Conservation (phyloP, 2,888 invertebrate genomes). For the Spodoptera exigua region DNA sequence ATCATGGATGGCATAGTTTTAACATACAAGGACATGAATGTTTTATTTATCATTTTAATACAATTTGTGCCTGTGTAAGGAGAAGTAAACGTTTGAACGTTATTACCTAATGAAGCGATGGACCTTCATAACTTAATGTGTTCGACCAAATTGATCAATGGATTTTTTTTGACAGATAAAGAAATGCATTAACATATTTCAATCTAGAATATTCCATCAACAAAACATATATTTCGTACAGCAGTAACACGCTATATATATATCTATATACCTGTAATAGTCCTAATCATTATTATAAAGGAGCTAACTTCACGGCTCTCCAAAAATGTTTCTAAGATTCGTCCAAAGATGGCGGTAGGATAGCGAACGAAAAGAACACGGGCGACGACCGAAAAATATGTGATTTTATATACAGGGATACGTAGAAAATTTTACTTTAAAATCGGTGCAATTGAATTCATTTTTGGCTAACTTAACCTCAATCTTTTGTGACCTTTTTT, state of each 20-base stretch:
- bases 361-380: slow-evolving; percentile 30
- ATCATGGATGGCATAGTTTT: slow-evolving; percentile 1
- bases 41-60: slow-evolving; percentile 18
- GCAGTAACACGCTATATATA: slow-evolving; percentile 1
- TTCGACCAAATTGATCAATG: slow-evolving; percentile 30
- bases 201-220: neutral
- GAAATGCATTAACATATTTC: neutral
- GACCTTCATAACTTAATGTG: slow-evolving; percentile 6
- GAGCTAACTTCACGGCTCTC: slow-evolving; percentile 48
- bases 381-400: slow-evolving; percentile 16
- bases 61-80: slow-evolving; percentile 9
- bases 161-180: slow-evolving; percentile 1
- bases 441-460: neutral
- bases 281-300: slow-evolving; percentile 37
- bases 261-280: slow-evolving; percentile 25
- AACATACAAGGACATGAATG: neutral
- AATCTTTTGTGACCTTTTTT: slow-evolving; percentile 1
- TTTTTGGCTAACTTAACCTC: neutral
- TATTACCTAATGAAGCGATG: neutral
- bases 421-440: neutral
- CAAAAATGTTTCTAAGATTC: slow-evolving; percentile 50
- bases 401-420: slow-evolving; percentile 12
- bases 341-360: slow-evolving; percentile 54
- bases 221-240: neutral
- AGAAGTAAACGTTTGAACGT: neutral